These are phyloP conservation scores for Vesta saturnalis DNA, from an alignment of 2,888 invertebrate species.

Conservation along the genomic window DNA sequence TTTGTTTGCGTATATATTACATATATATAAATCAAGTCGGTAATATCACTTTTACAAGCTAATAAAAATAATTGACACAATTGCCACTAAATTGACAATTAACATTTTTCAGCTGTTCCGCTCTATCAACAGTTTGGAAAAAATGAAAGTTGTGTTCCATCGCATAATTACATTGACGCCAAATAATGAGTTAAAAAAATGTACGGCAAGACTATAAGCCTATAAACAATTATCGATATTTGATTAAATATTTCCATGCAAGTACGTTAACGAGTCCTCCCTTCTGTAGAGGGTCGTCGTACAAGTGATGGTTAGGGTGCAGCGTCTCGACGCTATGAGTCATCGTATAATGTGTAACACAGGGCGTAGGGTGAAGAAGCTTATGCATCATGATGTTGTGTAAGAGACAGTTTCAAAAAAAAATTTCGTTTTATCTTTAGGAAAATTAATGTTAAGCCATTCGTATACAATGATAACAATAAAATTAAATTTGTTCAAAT, in stretches of 20 bases:
- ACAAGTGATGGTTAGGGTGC: constrained; percentile 27
- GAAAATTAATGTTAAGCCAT: neutral
- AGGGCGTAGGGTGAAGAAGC: constrained; percentile 26
- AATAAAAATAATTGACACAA: constrained; percentile 26
- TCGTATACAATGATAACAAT: constrained; percentile 4
- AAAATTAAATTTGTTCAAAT: neutral
- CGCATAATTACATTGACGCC: neutral
- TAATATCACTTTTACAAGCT: constrained; percentile 15
- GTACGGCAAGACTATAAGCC: neutral
- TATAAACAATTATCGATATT: neutral
- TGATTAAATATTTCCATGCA: constrained; percentile 1
- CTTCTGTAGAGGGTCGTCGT: constrained; percentile 16
- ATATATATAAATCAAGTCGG: constrained; percentile 17
- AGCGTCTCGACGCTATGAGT: constrained; percentile 40
- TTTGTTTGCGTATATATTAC: constrained; percentile 29
- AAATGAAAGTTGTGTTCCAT: no score
- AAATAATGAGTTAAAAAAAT: no score
- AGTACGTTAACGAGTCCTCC: constrained; percentile 22
- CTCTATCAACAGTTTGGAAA: neutral
- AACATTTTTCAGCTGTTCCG: constrained; percentile 8
- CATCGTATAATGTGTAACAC: constrained; percentile 35
- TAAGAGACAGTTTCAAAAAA: constrained; percentile 13
- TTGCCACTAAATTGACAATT: constrained; percentile 12
- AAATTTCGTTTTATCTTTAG: neutral
- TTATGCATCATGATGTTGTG: constrained; percentile 31